phyloP scores from a whole-genome alignment of 2,888 invertebrate species.

The Cremastobaeus sp. region DNA sequence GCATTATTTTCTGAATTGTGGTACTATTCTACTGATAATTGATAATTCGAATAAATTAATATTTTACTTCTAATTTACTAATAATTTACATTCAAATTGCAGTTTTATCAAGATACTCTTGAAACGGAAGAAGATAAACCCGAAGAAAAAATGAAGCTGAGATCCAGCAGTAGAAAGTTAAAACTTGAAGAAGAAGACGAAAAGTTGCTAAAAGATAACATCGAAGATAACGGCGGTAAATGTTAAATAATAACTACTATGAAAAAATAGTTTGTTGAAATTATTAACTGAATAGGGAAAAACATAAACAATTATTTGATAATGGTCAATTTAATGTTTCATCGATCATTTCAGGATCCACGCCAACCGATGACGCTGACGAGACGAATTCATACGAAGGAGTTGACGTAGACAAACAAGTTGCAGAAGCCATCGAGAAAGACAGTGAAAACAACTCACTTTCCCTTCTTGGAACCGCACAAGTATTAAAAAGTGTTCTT shows the following conservation, averaged over 20 bases:
- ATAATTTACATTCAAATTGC: constrained; percentile 42
- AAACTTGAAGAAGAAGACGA: constrained; percentile 71
- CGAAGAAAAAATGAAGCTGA: constrained; percentile 75
- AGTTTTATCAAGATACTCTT: constrained; percentile 95
- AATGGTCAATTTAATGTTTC: not conserved
- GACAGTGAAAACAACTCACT: constrained; percentile 64
- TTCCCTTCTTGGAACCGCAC: constrained; percentile 67
- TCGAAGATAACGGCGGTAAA: constrained; percentile 64
- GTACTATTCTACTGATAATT: not conserved
- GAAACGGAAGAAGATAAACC: constrained; percentile 83
- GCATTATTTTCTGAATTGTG: too few species aligned
- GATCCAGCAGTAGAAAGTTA: constrained; percentile 64
- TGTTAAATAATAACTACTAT: not conserved
- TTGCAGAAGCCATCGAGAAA: constrained; percentile 60
- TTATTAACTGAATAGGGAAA: too few species aligned
- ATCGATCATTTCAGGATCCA: constrained; percentile 70
- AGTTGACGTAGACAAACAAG: constrained; percentile 62
- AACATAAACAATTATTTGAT: too few species aligned
- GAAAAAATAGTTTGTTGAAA: too few species aligned
- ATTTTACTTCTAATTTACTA: constrained; percentile 5
- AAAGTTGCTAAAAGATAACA: constrained; percentile 70
- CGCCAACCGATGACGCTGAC: constrained; percentile 72
- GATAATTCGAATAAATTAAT: not conserved
- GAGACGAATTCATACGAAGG: constrained; percentile 71
- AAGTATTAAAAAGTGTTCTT: constrained; percentile 87